Conservation (phyloP, 2,113 vertebrate genomes). For the Perca fluviatilis region DNA sequence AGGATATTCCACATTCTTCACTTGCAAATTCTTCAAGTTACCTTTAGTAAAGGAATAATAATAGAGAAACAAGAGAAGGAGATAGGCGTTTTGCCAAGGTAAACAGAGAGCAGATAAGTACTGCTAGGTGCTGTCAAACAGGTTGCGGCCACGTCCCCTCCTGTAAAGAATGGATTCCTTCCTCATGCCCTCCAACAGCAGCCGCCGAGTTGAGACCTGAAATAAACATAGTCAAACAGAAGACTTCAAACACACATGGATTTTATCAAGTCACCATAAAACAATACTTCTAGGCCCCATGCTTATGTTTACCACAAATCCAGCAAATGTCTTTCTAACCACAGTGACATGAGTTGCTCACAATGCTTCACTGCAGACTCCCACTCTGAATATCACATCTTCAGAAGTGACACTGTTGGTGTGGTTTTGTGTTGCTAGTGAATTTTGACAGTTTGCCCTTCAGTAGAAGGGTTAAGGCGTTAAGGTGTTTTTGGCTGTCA, state of each 20-base stretch:
- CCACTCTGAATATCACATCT: background rate
- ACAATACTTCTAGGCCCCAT: background rate
- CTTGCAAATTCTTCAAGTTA: no score
- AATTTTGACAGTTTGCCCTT: no score
- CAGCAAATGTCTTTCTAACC: background rate
- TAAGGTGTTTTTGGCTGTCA: no score
- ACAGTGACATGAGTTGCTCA: background rate
- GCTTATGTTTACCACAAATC: slow-evolving; percentile 17
- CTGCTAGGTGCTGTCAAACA: background rate
- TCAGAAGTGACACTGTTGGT: no score
- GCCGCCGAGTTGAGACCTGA: background rate
- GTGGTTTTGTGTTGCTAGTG: no score
- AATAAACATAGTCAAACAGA: slow-evolving; percentile 1
- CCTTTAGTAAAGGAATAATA: no score
- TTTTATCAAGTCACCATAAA: slow-evolving; percentile 41
- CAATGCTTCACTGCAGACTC: background rate
- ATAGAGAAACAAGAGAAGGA: background rate
- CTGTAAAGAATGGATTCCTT: slow-evolving; percentile 12
- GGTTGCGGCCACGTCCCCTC: background rate
- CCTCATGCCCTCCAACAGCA: background rate
- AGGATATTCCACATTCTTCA: background rate
- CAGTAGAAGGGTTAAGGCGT: no score
- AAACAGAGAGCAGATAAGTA: background rate
- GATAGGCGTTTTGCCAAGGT: background rate
- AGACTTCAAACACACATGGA: slow-evolving; percentile 41